These are phyloP conservation scores for Hippocampus mohnikei DNA, from an alignment of 2,113 vertebrate species.

Conservation along the genomic window DNA sequence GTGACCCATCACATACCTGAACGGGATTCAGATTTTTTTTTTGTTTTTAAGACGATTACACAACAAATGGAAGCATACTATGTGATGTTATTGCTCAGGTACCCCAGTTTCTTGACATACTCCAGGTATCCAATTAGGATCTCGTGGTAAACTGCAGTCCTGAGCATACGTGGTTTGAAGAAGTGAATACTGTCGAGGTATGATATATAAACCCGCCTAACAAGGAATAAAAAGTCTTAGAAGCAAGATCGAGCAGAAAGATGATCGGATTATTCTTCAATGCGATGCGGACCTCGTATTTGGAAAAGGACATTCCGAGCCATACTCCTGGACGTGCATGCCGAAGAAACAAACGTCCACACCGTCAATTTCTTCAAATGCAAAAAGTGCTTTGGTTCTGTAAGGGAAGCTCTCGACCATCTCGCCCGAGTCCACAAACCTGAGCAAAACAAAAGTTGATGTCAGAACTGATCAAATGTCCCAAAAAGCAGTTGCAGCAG, in stretches of 20 bases:
- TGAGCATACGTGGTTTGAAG: slow-evolving; percentile 90
- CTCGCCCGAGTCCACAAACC: slow-evolving; percentile 95
- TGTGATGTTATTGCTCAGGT: slow-evolving; percentile 38
- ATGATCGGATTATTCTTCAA: not conserved
- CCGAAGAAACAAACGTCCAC: slow-evolving; percentile 98
- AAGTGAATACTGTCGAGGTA: slow-evolving; percentile 99
- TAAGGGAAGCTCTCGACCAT: slow-evolving; percentile 96
- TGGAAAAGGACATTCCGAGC: slow-evolving; percentile 91
- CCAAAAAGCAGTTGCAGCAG: not conserved
- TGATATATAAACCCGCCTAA: slow-evolving; percentile 96
- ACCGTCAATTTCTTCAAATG: slow-evolving; percentile 97
- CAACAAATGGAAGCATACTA: not conserved
- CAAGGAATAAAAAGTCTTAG: slow-evolving; percentile 2
- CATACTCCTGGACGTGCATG: slow-evolving; percentile 98
- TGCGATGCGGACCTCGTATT: slow-evolving; percentile 85
- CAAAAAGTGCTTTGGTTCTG: slow-evolving; percentile 98
- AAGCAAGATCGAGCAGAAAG: not conserved
- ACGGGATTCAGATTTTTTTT: not conserved
- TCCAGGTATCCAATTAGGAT: slow-evolving; percentile 98
- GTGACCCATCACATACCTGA: slow-evolving; percentile 92
- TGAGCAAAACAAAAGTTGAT: slow-evolving; percentile 42
- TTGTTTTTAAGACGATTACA: not conserved
- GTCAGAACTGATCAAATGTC: not conserved
- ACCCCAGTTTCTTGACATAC: slow-evolving; percentile 98
- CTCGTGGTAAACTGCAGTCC: slow-evolving; percentile 97